phyloP scores from a whole-genome alignment of 2,113 vertebrate species.

The Clarias batrachus region DNA sequence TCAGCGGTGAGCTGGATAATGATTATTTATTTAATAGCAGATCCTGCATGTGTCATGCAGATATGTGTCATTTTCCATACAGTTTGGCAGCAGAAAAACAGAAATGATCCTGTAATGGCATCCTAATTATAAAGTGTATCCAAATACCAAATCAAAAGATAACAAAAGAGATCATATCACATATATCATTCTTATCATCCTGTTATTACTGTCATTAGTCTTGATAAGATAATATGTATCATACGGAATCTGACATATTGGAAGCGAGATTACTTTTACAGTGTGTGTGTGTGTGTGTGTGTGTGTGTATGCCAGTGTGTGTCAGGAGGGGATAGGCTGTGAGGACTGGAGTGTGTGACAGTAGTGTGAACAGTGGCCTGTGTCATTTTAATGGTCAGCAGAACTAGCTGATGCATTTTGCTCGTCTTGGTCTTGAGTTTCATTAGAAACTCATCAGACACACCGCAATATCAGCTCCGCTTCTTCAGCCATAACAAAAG shows the following conservation, averaged over 20 bases:
- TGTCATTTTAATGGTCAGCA: slow-evolving; percentile 42
- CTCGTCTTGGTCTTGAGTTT: slow-evolving; percentile 31
- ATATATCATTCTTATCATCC: slow-evolving; percentile 13
- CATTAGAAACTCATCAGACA: slow-evolving; percentile 46
- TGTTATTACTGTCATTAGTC: slow-evolving; percentile 22
- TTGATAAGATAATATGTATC: slow-evolving; percentile 33
- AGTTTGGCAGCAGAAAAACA: slow-evolving; percentile 18
- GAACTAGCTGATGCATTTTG: slow-evolving; percentile 33
- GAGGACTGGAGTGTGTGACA: background rate
- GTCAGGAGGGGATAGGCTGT: background rate
- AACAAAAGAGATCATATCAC: slow-evolving; percentile 25
- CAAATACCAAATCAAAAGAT: slow-evolving; percentile 20
- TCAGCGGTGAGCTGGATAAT: background rate
- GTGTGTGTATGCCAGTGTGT: background rate
- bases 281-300: slow-evolving; percentile 1
- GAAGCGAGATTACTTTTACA: background rate
- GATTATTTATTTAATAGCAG: slow-evolving; percentile 6
- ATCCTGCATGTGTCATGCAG: background rate
- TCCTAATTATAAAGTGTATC: slow-evolving; percentile 35
- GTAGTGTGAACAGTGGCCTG: slow-evolving; percentile 26
- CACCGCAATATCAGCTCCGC: slow-evolving; percentile 39
- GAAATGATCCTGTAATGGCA: slow-evolving; percentile 19
- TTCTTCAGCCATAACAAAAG: slow-evolving; percentile 33
- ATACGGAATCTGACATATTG: slow-evolving; percentile 16
- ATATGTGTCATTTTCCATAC: slow-evolving; percentile 23